Conservation (phyloP, 2,113 vertebrate genomes). For the Tetraodon nigroviridis region DNA sequence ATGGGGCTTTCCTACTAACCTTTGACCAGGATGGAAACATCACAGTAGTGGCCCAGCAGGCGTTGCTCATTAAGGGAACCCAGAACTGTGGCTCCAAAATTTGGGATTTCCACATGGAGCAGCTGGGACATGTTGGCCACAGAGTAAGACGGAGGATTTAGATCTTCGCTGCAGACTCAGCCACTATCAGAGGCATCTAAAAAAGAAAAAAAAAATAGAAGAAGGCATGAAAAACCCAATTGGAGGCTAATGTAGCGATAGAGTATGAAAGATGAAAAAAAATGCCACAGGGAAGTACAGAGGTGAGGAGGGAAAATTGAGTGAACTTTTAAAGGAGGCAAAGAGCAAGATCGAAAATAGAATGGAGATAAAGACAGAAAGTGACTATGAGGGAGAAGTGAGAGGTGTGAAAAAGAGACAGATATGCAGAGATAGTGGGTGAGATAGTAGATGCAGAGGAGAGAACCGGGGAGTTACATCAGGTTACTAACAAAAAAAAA, state of each 20-base stretch:
- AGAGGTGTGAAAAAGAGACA: constrained; percentile 59
- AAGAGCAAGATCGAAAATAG: constrained; percentile 35
- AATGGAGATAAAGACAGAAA: constrained; percentile 54
- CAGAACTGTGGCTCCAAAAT: constrained; percentile 95
- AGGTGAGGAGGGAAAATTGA: constrained; percentile 31
- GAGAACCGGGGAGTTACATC: constrained; percentile 53
- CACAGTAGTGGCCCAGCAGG: constrained; percentile 94
- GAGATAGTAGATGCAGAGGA: constrained; percentile 46
- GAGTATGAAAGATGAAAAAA: constrained; percentile 43
- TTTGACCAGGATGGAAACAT: constrained; percentile 98
- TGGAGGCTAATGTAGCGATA: constrained; percentile 16
- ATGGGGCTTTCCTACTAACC: constrained; percentile 53
- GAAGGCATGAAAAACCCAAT: constrained; percentile 21
- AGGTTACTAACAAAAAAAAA: constrained; percentile 17
- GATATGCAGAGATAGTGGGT: constrained; percentile 54
- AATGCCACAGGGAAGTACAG: constrained; percentile 30
- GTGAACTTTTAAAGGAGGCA: constrained; percentile 31
- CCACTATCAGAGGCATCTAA: constrained; percentile 81
- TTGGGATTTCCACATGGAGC: constrained; percentile 98
- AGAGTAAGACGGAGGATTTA: constrained; percentile 58
- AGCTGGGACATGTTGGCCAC: constrained; percentile 89
- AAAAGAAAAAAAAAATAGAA: constrained; percentile 15
- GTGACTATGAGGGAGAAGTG: constrained; percentile 50
- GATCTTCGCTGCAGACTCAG: constrained; percentile 72
- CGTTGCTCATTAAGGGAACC: constrained; percentile 96